Evolutionary conservation across 2,113 vertebrate species (phyloP).

Genomic region (Gymnogyps californianus): DNA sequence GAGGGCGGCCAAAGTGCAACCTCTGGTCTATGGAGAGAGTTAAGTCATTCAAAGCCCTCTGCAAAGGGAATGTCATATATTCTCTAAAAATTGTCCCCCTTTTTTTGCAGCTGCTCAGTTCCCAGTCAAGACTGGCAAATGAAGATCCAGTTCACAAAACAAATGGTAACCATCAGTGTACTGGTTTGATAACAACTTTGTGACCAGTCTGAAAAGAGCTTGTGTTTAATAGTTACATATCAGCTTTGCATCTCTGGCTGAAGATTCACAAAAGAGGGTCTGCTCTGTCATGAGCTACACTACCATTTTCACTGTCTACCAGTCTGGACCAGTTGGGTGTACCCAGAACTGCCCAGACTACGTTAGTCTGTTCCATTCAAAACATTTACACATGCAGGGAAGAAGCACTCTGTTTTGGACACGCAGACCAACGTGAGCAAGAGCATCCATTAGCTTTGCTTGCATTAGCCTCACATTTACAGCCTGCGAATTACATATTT

Average conservation of each 20-base stretch:
- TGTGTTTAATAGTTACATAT: not conserved
- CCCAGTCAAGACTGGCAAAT: not conserved
- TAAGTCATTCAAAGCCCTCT: not conserved
- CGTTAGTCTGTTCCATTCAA: rapidly evolving
- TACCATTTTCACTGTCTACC: not conserved
- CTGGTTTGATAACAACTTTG: not conserved
- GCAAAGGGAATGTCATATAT: not conserved
- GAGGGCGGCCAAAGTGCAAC: slow-evolving; percentile 88
- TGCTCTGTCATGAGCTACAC: not conserved
- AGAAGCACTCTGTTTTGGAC: not conserved
- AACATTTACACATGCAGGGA: not conserved
- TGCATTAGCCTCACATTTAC: not conserved
- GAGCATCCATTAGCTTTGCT: not conserved
- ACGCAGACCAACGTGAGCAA: not conserved
- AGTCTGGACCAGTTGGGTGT: not conserved
- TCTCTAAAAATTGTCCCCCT: not conserved
- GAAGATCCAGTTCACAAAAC: not conserved
- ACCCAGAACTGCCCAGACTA: not conserved
- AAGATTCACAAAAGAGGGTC: not conserved
- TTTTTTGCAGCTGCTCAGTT: not conserved
- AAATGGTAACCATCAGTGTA: not conserved
- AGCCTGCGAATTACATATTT: not conserved
- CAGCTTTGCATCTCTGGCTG: not conserved
- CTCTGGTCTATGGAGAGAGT: slow-evolving; percentile 69
- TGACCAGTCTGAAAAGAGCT: not conserved